Evolutionary conservation across 1,140 invertebrate species (phyloP).

Genomic region (Saccostrea echinata): DNA sequence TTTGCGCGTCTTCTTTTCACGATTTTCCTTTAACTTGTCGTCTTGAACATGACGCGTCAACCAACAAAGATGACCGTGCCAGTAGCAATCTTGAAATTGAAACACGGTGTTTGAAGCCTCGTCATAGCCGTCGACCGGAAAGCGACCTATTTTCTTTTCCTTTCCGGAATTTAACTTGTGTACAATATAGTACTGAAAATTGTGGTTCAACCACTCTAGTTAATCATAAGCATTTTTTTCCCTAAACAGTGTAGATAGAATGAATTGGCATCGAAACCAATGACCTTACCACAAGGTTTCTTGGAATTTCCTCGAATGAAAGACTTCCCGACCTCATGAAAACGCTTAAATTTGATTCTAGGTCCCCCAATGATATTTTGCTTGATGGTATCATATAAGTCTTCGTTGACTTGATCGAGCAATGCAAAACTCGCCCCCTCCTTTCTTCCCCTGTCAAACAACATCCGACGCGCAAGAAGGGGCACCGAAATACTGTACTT

Average conservation of each 20-base stretch:
- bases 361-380: slow-evolving; percentile 53
- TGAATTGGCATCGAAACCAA: slow-evolving; percentile 51
- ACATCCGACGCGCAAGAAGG: slow-evolving; percentile 50
- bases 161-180: slow-evolving; percentile 39
- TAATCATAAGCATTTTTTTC: slow-evolving; percentile 53
- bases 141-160: slow-evolving; percentile 43
- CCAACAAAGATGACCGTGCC: no score
- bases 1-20: no score
- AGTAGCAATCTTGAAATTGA: no score
- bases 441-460: slow-evolving; percentile 52
- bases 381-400: slow-evolving; percentile 56
- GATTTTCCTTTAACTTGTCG: no score
- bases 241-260: slow-evolving; percentile 44
- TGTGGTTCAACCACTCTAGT: slow-evolving; percentile 39
- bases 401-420: slow-evolving; percentile 53
- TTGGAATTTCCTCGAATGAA: slow-evolving; percentile 31
- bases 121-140: slow-evolving; percentile 46
- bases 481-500: slow-evolving; percentile 58
- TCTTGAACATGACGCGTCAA: no score
- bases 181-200: neutral
- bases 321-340: slow-evolving; percentile 55
- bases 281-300: slow-evolving; percentile 35
- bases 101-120: slow-evolving; percentile 10
- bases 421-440: no score
- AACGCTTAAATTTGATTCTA: slow-evolving; percentile 58